Evolutionary conservation across 2,888 invertebrate species (phyloP).

Genomic region (Hyles lineata): DNA sequence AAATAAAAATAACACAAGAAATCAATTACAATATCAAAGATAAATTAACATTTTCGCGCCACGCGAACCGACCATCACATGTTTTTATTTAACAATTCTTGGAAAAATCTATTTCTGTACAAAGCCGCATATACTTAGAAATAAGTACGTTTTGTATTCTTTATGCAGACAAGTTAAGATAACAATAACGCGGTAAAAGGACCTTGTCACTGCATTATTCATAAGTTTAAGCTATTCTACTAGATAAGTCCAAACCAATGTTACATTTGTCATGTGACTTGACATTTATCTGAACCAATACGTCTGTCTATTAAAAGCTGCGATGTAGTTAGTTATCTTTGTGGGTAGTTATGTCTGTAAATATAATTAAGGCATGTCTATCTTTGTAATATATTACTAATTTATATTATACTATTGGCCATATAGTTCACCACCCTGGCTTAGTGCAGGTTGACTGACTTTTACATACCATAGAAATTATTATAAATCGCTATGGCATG

Average conservation of each 20-base stretch:
- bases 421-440: no score
- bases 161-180: background rate
- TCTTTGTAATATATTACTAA: no score
- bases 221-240: background rate
- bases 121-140: background rate
- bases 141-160: background rate
- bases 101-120: background rate
- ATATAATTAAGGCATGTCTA: no score
- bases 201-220: constrained; percentile 19
- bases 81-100: background rate
- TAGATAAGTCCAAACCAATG: background rate
- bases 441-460: no score
- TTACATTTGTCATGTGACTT: background rate
- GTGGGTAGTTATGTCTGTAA: no score
- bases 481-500: no score
- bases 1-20: no score
- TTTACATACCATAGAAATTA: no score
- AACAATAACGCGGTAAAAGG: constrained; percentile 15
- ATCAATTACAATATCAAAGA: background rate
- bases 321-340: no score
- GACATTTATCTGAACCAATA: background rate
- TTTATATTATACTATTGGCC: no score
- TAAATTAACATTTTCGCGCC: background rate
- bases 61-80: no score
- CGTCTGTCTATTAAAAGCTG: background rate